Conservation (phyloP, 2,113 vertebrate species). For the Brevimyrus niger region DNA sequence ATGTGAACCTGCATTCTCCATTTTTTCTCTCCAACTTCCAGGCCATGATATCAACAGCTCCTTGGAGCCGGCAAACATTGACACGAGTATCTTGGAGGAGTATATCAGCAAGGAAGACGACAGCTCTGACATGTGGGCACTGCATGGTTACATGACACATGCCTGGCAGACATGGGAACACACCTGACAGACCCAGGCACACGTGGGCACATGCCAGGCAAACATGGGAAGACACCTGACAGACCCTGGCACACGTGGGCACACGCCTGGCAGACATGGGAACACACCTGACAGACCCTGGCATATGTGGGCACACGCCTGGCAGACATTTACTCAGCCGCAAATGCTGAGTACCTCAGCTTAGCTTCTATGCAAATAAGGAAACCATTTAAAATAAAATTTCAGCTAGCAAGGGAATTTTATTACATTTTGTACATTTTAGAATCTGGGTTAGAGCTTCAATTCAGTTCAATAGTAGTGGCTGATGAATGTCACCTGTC, state of each 20-base stretch:
- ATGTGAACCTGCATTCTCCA: constrained; percentile 11
- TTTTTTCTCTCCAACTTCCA: constrained; percentile 42
- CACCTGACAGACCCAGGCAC: background rate
- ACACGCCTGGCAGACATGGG: background rate
- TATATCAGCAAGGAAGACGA: constrained; percentile 98
- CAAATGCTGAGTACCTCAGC: background rate
- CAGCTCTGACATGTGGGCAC: constrained; percentile 90
- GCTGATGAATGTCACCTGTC: background rate
- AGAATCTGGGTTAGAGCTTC: background rate
- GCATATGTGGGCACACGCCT: background rate
- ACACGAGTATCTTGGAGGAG: constrained; percentile 98
- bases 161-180: background rate
- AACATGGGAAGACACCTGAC: constrained; percentile 79
- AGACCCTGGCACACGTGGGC: background rate
- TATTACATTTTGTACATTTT: background rate
- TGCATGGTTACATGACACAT: background rate
- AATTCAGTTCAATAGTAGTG: background rate
- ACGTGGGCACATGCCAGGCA: constrained; percentile 27
- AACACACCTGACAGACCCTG: background rate
- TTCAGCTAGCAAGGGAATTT: background rate
- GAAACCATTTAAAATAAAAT: background rate
- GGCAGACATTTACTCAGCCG: no score
- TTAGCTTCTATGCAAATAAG: background rate
- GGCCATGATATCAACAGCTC: constrained; percentile 97
- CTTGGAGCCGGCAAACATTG: constrained; percentile 92